Evolutionary conservation across 2,888 invertebrate genomes (phyloP).

Genomic region (Epinotia nisella): DNA sequence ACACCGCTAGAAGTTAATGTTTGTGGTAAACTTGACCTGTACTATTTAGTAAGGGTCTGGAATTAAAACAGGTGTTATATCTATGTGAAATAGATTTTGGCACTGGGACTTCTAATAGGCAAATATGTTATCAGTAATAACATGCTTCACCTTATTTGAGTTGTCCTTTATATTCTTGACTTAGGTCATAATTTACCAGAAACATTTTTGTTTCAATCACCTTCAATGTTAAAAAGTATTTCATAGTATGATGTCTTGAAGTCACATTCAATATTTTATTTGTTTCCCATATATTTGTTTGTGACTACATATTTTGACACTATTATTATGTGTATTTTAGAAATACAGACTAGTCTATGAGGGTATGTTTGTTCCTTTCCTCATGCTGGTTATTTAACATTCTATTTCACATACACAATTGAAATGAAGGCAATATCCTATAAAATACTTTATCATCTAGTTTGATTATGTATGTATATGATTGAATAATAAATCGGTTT

Average conservation of each 20-base stretch:
- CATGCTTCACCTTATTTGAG: not conserved
- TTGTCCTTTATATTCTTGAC: not conserved
- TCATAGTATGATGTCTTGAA: slow-evolving; percentile 55
- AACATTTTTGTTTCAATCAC: slow-evolving; percentile 30
- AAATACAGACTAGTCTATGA: slow-evolving; percentile 48
- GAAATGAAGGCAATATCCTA: slow-evolving; percentile 26
- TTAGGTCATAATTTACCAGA: slow-evolving; percentile 50
- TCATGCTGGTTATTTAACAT: slow-evolving; percentile 41
- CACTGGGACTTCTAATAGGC: not conserved
- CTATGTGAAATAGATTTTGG: not conserved
- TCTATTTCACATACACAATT: slow-evolving; percentile 25
- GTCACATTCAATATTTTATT: slow-evolving; percentile 71
- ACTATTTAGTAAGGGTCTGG: not conserved
- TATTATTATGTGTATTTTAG: slow-evolving; percentile 46
- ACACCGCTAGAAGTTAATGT: slow-evolving; percentile 52
- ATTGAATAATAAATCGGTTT: slow-evolving; percentile 35
- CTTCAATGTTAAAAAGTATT: slow-evolving; percentile 44
- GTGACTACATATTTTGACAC: slow-evolving; percentile 48
- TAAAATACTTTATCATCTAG: slow-evolving; percentile 27
- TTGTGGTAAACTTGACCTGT: slow-evolving; percentile 48
- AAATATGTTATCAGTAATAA: not conserved
- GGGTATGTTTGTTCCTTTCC: slow-evolving; percentile 64
- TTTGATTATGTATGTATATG: slow-evolving; percentile 30
- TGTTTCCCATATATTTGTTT: slow-evolving; percentile 73
- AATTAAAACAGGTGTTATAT: not conserved